Evolutionary conservation across 2,888 invertebrate species (phyloP), one percentile per base, ranked within the genome.

Genomic region (Synergus itoensis): DNA sequence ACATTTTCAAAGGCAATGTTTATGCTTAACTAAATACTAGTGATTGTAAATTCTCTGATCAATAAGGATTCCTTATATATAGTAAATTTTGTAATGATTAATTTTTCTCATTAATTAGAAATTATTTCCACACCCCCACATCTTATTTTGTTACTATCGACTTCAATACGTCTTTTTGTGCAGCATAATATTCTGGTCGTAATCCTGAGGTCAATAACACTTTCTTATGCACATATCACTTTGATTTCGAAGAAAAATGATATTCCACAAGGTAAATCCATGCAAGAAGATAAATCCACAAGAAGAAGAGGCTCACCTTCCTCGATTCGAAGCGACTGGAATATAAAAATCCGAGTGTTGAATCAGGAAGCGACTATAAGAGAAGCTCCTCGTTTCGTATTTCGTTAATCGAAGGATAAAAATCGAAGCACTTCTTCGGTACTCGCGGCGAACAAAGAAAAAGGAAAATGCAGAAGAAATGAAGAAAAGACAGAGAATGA

Each of bases 381-480:
- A 40, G 18, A n/a, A 57, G 41, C 28, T 62, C 18, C 36, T 40
- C 53, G 41, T 62, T 76, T 76, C 41, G 41, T 45, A n/a, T 62
- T 28, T 4, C 8, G n/a, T 60, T 18, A 65, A 63, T 63, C 16
- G 45, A 77, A 65, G 28, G 65, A 53, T 63, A 36, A 18, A 77
- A 45, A 12, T 77, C 63, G 65, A 53, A 64, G 73, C 77, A 75
- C 77, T 80, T 69, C 69, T 77, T 82, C 81, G 81, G 78, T 80
- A 80, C 36, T 77, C 48, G 45, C 43, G 60, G 53, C 18, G 73
- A 16, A 62, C 28, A 28, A 69, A 45, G 53, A 77, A 12, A 43
- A 14, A 2, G 9, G 9, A 4, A 75, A 65, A 14, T 53, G 40
- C 11, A 36, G 69, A 12, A 53, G 63, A 45, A 78, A 18, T 11